These are phyloP conservation scores for Altica lythri DNA, from an alignment of 2,888 invertebrate species.

Conservation along the genomic window DNA sequence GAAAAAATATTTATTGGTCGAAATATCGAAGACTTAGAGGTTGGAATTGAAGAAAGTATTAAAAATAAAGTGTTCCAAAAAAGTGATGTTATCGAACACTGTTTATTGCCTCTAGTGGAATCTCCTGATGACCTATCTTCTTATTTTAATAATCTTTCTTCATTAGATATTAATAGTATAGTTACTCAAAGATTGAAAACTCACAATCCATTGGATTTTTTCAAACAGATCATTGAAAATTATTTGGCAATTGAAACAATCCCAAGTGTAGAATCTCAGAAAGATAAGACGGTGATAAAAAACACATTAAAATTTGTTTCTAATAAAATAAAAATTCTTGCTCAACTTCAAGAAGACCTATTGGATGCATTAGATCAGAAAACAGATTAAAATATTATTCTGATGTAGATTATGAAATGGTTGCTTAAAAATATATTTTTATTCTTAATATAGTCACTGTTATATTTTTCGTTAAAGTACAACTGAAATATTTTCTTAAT, in stretches of 20 bases:
- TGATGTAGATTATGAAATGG: no score
- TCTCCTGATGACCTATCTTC: slow-evolving; percentile 34
- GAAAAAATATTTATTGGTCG: slow-evolving; percentile 19
- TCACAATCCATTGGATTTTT: slow-evolving; percentile 33
- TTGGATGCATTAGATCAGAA: no score
- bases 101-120: slow-evolving; percentile 38
- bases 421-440: no score
- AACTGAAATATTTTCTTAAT: no score
- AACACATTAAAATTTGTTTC: no score
- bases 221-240: slow-evolving; percentile 28
- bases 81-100: slow-evolving; percentile 35
- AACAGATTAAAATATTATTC: no score
- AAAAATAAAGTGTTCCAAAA: slow-evolving; percentile 30
- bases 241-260: neutral
- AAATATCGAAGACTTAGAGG: slow-evolving; percentile 33
- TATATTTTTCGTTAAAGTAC: no score
- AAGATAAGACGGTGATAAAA: no score
- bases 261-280: no score
- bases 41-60: slow-evolving; percentile 33
- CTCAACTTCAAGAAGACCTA: no score
- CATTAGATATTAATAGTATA: slow-evolving; percentile 36
- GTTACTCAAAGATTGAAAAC: slow-evolving; percentile 29
- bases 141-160: slow-evolving; percentile 36
- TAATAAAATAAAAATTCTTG: no score
- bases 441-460: no score